Percentiles rank a stretch among this genome's conserved stretches.
Evolutionary conservation across 2,888 invertebrate species (phyloP).

Genomic region (Petrolisthes manimaculis): DNA sequence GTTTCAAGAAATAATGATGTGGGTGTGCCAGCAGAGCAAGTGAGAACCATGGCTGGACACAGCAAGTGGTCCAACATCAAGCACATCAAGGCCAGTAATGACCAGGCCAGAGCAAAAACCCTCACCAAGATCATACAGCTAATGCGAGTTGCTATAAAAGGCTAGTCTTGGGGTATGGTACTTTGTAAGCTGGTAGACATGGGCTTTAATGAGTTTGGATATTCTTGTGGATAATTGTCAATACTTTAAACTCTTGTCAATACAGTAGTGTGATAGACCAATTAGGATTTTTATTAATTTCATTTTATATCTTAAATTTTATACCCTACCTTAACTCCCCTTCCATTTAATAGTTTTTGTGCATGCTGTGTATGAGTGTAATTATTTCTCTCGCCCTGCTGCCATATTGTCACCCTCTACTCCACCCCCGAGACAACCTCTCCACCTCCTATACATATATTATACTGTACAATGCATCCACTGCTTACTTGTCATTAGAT

Average conservation of each 20-base stretch:
- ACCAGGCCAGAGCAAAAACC: conserved; percentile 73
- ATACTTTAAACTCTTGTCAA: neutral
- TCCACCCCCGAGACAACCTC: too few relatives aligned
- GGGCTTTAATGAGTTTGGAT: too few relatives aligned
- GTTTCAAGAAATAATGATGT: neutral
- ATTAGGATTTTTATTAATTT: neutral
- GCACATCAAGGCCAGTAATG: conserved; percentile 79
- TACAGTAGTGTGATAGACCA: neutral
- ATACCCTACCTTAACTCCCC: neutral
- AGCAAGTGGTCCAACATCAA: conserved; percentile 84
- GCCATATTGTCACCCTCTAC: too few relatives aligned
- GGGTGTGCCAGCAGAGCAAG: neutral
- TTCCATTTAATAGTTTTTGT: too few relatives aligned
- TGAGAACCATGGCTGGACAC: conserved; percentile 76
- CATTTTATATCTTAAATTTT: neutral
- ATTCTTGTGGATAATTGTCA: neutral
- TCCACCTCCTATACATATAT: too few relatives aligned
- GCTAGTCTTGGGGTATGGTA: conserved; percentile 69
- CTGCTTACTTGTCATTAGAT: too few relatives aligned
- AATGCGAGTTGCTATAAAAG: conserved; percentile 76
- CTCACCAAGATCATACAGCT: conserved; percentile 73
- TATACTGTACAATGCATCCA: too few relatives aligned
- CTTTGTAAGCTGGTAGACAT: too few relatives aligned
- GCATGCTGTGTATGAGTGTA: too few relatives aligned
- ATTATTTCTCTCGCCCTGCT: too few relatives aligned